Evolutionary conservation across 1,140 invertebrate species (phyloP), one percentile per base, ranked within the genome.

Genomic region (Alviniconcha marisindica): DNA sequence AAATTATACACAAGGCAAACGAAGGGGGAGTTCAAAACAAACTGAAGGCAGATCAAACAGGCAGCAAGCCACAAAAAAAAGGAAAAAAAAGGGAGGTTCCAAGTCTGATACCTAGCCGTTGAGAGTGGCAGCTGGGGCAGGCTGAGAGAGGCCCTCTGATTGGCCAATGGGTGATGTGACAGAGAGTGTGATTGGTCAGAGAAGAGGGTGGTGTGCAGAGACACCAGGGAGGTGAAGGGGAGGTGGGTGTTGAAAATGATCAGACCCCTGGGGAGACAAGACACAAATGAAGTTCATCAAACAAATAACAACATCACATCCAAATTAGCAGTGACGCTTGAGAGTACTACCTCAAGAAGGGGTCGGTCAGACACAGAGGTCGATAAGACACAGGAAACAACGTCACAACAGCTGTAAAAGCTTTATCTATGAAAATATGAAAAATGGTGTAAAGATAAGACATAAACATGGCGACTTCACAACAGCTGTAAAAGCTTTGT

Each of bases 181-280:
- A 82, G 44, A 82, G 69, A 74, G 33, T 73, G 80, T 40, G 60
- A 56, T 71, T 82, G 80, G 71, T 82, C 66, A 71, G 51, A 77
- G 60, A 66, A 81, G 77, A 76, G 85, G 69, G 87, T 84, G 80
- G 89, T 87, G 76, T 90, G 89, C 66, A 91, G 82, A 76, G 89
- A 88, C 81, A 87, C 87, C 84, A 87, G 79, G 77, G 90, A 90
- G 33, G 89, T 88, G 77, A 87, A 88, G 74, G 89, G 86, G 80
- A 88, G 86, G 79, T 90, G 87, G 81, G 89, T 86, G 85, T 86
- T 87, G 82, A 90, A 86, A 48, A 85, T 89, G 71, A 89, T 86
- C 83, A 91, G 89, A 83, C 90, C 90, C 88, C 90, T 91, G 89
- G 84, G 83, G 88, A 91, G 81, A 44, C n/a, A 74, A 84, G 51